Base-by-base conservation (phyloP, 2,888 invertebrate genomes). In the Isoperla grammatica region DNA sequence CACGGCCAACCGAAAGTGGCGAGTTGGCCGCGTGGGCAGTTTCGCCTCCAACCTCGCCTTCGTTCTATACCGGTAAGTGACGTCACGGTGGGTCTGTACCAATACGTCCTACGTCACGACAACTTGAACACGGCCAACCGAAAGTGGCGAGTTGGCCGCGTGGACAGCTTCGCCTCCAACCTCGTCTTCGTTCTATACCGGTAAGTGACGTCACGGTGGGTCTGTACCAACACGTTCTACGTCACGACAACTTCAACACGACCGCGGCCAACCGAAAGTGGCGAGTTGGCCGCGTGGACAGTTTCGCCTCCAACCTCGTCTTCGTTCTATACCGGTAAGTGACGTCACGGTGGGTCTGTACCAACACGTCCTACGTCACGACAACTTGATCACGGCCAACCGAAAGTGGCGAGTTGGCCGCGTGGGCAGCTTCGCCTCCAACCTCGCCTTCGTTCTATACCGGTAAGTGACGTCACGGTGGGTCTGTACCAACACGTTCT, bases 11-110 rank as follows among this genome's bases (percentile, higher is more conserved):
- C 78, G 83, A 64, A 69, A 71, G 42, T 88, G 86, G 85, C 79
- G 76, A 61, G 74, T 78, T 1, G 78, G 80, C 65, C 63, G 81
- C 50, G 89, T 92, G 57, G 90, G 90, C 73, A 77, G 85, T 37
- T 92, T 92, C 74, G 89, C 83, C n/a, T 78, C 87, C 3, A 92
- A 91, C 71, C 72, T 92, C 65, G 89, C 86, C 35, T 89, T 91
- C 73, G 79, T 90, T 59, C 75, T 87, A 54, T 87, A 79, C 68
- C 80, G 81, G 88, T 88, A 74, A 79, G 81, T 79, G n/a, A n/a
- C n/a, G n/a, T n/a, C n/a, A n/a, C n/a, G n/a, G n/a, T 92, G 64
- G 84, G 86, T 12, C 75, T 93, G 9, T 90, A 86, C 67, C 83
- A 82, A 70, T 88, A 91, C 50, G 81, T 78, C 23, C 75, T 91